These are phyloP conservation scores for human (Homo sapiens) DNA, from an alignment of 2,113 vertebrate species.

Conservation along the genomic window DNA sequence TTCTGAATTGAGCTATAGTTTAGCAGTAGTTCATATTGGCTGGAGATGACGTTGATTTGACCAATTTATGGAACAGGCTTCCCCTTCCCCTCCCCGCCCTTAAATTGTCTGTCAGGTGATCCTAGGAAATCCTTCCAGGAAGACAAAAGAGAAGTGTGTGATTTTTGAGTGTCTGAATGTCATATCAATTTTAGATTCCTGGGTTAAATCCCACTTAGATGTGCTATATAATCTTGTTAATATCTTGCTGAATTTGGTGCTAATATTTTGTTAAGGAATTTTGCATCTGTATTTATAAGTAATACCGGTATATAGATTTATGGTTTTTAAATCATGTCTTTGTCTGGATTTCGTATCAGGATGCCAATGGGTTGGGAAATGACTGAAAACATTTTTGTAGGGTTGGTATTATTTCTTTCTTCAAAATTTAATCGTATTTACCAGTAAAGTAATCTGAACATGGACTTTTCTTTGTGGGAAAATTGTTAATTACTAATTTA, in stretches of 20 bases:
- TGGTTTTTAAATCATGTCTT: not conserved
- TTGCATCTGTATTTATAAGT: not conserved
- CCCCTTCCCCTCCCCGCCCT: accelerated
- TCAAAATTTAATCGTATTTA: not conserved
- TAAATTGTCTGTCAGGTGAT: not conserved
- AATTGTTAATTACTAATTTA: not conserved
- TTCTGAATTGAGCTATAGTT: not conserved
- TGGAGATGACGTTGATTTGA: not conserved
- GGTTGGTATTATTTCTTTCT: not conserved
- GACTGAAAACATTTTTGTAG: not conserved
- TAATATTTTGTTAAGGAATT: not conserved
- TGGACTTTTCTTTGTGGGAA: not conserved
- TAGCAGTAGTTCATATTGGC: not conserved
- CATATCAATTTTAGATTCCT: not conserved
- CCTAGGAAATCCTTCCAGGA: not conserved
- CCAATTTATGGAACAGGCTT: not conserved
- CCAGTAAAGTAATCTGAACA: not conserved
- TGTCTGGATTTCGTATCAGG: not conserved
- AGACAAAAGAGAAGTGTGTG: not conserved
- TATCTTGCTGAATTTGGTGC: not conserved
- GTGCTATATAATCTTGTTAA: not conserved
- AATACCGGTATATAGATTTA: not conserved
- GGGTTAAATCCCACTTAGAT: not conserved
- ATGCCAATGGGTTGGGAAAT: not conserved
- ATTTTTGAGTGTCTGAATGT: not conserved